A percentile compares a stretch with the other conserved stretches of the same genome.
Evolutionary conservation across 2,113 vertebrate species (phyloP).

Genomic region (Antechinus stuartii): DNA sequence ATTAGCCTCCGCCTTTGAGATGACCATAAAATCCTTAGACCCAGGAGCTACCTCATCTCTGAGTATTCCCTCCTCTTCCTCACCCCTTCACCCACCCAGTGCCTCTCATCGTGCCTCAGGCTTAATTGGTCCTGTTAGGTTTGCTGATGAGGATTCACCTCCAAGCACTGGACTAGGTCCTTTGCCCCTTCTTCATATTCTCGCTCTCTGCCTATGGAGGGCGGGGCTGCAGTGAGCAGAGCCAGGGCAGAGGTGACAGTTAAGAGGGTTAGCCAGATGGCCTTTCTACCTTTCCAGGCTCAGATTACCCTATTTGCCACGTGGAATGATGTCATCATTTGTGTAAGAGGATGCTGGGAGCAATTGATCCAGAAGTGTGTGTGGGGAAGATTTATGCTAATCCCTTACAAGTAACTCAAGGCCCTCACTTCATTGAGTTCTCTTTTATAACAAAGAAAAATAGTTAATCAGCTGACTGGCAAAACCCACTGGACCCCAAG

Average conservation of each 20-base stretch:
- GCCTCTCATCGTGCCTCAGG: neutral
- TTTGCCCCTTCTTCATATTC: neutral
- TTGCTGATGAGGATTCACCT: neutral
- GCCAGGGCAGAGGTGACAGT: constrained; percentile 15
- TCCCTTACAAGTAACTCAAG: neutral
- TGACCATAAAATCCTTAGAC: neutral
- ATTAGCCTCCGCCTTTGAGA: neutral
- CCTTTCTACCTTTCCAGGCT: constrained; percentile 40
- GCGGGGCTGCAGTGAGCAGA: neutral
- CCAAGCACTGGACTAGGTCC: neutral
- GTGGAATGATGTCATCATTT: neutral
- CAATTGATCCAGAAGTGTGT: neutral
- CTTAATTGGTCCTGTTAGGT: neutral
- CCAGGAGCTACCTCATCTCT: neutral
- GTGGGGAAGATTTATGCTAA: neutral
- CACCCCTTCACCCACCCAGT: too few relatives aligned
- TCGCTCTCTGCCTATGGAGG: neutral
- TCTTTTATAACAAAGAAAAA: neutral
- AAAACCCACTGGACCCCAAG: neutral
- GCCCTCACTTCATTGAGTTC: neutral
- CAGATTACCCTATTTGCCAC: constrained; percentile 40
- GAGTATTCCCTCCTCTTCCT: neutral
- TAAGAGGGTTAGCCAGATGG: constrained; percentile 61
- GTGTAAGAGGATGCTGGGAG: constrained; percentile 24
- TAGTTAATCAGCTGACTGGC: neutral